Evolutionary conservation across 2,888 invertebrate species (phyloP).

Genomic region (Lithodes maja): DNA sequence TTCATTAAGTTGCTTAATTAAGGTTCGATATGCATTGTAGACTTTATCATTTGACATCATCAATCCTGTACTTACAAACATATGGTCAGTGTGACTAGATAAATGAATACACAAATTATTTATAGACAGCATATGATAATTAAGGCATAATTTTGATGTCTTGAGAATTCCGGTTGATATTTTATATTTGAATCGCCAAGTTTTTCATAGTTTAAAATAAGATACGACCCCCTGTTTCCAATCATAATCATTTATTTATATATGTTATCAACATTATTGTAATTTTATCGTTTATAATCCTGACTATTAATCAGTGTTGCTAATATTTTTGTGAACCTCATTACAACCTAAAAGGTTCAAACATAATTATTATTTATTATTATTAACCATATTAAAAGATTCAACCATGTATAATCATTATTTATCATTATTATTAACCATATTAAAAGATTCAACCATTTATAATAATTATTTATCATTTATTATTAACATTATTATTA

Average conservation of each 20-base stretch:
- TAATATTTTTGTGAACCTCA: background rate
- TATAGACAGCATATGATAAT: too few relatives aligned
- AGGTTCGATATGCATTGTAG: too few relatives aligned
- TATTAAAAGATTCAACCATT: constrained; percentile 1
- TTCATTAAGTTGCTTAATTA: too few relatives aligned
- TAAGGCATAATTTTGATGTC: too few relatives aligned
- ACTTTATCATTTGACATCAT: too few relatives aligned
- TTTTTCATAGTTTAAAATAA: too few relatives aligned
- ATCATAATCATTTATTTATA: background rate
- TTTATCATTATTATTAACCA: constrained; percentile 28
- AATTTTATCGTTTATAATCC: background rate
- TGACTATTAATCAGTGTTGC: background rate
- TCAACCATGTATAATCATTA: constrained; percentile 10
- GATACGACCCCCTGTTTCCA: too few relatives aligned
- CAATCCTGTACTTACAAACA: too few relatives aligned
- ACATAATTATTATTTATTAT: constrained; percentile 12
- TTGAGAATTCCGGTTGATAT: too few relatives aligned
- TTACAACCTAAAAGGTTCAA: constrained; percentile 5
- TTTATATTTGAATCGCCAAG: too few relatives aligned
- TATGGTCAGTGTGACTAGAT: too few relatives aligned
- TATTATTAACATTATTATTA: constrained; percentile 26
- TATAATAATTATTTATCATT: constrained; percentile 24
- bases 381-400: constrained; percentile 21
- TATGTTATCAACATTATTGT: background rate
- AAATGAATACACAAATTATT: too few relatives aligned